These are phyloP conservation scores for Forbesichthys papilliferus DNA, from an alignment of 2,113 vertebrate species.

Conservation along the genomic window DNA sequence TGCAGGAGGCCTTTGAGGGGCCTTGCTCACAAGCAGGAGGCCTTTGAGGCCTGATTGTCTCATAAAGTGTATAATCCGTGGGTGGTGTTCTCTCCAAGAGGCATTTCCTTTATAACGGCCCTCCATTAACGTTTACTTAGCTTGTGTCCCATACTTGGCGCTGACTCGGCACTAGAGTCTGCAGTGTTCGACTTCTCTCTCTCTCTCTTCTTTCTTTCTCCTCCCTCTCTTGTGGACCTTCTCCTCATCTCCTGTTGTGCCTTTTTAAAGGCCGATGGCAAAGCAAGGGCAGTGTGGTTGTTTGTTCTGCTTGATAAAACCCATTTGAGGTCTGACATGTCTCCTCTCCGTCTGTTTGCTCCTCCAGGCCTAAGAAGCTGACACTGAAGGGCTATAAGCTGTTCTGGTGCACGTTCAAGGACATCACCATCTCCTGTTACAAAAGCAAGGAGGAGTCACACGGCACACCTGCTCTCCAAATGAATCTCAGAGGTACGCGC, in stretches of 20 bases:
- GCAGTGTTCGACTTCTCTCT: background rate
- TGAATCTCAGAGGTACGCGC: slow-evolving; percentile 92
- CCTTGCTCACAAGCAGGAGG: slow-evolving; percentile 53
- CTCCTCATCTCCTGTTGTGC: background rate
- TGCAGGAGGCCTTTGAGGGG: background rate
- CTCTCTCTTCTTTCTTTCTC: background rate
- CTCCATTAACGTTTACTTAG: slow-evolving; percentile 37
- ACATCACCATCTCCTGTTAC: slow-evolving; percentile 98
- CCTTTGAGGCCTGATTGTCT: slow-evolving; percentile 38
- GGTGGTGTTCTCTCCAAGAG: slow-evolving; percentile 34
- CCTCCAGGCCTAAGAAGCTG: slow-evolving; percentile 92
- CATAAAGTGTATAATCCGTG: slow-evolving; percentile 52
- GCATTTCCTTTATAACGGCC: slow-evolving; percentile 50
- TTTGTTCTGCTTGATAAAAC: slow-evolving; percentile 6
- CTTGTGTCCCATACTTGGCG: slow-evolving; percentile 32
- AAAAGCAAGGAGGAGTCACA: slow-evolving; percentile 96
- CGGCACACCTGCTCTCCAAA: slow-evolving; percentile 91
- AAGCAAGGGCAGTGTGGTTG: slow-evolving; percentile 12
- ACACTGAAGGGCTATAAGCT: slow-evolving; percentile 98
- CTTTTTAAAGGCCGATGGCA: slow-evolving; percentile 11
- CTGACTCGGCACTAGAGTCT: slow-evolving; percentile 45
- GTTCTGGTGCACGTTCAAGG: slow-evolving; percentile 99
- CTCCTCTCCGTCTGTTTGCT: slow-evolving; percentile 14
- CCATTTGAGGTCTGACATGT: slow-evolving; percentile 28
- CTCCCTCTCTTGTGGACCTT: slow-evolving; percentile 1